Conservation (phyloP, 2,797 vertebrate genomes). For the Protonibea diacanthus region DNA sequence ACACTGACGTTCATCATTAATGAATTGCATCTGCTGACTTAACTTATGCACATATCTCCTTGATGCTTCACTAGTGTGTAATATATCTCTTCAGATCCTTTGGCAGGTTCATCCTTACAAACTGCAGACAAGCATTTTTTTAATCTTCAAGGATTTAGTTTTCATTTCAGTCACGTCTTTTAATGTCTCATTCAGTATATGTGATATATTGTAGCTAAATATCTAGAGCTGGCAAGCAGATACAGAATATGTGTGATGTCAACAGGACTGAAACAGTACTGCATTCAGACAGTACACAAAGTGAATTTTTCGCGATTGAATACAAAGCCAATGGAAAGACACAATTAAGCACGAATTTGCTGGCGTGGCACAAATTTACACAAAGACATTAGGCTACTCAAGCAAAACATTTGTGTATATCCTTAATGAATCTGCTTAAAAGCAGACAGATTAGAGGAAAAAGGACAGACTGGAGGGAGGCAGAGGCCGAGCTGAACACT, state of each 20-base stretch:
- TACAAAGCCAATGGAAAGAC: neutral
- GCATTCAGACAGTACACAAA: too few species aligned
- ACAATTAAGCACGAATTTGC: neutral
- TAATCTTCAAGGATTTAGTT: too few species aligned
- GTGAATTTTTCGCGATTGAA: neutral
- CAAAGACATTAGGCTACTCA: too few species aligned
- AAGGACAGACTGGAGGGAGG: neutral
- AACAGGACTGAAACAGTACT: neutral
- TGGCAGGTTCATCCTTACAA: neutral
- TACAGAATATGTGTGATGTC: neutral
- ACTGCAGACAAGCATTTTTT: neutral
- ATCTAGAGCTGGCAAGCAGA: neutral
- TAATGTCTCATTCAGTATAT: too few species aligned
- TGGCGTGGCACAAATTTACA: too few species aligned
- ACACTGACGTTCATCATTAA: neutral
- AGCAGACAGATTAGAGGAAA: neutral
- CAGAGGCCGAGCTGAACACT: neutral
- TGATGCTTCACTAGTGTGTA: neutral
- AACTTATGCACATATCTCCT: neutral
- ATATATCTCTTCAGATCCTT: neutral
- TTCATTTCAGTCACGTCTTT: too few species aligned
- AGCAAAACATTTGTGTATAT: neutral
- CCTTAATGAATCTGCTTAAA: slow-evolving; percentile 1
- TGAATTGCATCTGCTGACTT: neutral
- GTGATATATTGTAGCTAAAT: too few species aligned